Conservation (phyloP, 2,888 invertebrate genomes). For the Aporophyla lueneburgensis region DNA sequence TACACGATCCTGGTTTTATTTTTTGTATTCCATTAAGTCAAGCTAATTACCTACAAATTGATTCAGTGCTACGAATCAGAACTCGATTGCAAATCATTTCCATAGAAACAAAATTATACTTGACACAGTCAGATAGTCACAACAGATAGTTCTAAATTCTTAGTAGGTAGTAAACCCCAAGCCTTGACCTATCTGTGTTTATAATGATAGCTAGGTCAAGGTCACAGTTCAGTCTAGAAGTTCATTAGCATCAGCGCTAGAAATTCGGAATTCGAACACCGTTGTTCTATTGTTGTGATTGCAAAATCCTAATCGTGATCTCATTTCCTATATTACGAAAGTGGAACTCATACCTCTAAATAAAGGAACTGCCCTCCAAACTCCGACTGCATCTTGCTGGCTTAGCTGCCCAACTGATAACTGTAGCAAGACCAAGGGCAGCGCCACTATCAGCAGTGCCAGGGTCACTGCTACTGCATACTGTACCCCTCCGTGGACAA, state of each 20-base stretch:
- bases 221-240: no score
- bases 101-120: not conserved
- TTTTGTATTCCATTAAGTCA: not conserved
- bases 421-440: slow-evolving; percentile 91
- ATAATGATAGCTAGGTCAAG: no score
- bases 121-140: not conserved
- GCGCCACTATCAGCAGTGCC: slow-evolving; percentile 87
- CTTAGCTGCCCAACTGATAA: slow-evolving; percentile 92
- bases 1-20: not conserved
- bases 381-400: slow-evolving; percentile 92
- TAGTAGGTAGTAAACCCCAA: not conserved
- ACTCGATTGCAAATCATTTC: slow-evolving; percentile 12
- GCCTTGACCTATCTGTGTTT: no score
- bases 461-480: slow-evolving; percentile 89
- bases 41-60: not conserved
- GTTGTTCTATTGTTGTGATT: not conserved
- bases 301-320: not conserved
- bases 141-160: not conserved
- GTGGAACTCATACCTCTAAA: slow-evolving; percentile 90
- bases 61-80: not conserved
- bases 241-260: not conserved
- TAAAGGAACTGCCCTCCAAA: slow-evolving; percentile 92
- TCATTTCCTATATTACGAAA: not conserved
- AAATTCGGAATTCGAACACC: no score
- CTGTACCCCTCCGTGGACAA: slow-evolving; percentile 86